These are phyloP conservation scores for Amblyjoppa proteus DNA, from an alignment of 2,888 invertebrate species.

Conservation along the genomic window DNA sequence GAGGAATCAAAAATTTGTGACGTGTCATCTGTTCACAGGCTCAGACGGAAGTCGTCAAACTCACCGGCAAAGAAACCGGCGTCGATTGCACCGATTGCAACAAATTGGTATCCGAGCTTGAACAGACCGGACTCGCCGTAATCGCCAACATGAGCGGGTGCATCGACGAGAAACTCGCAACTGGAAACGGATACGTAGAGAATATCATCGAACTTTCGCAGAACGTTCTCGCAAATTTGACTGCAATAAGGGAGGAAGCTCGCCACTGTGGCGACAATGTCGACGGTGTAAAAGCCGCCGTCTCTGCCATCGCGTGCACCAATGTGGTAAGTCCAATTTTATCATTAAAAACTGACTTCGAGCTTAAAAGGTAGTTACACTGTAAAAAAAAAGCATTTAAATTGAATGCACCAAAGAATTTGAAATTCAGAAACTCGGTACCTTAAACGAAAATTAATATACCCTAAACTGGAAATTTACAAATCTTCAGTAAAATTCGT, in stretches of 20 bases:
- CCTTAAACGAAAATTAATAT: too few species aligned
- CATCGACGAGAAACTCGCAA: slow-evolving; percentile 64
- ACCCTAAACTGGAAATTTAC: too few species aligned
- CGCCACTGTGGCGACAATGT: slow-evolving; percentile 61
- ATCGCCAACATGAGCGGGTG: slow-evolving; percentile 63
- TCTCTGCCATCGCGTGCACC: slow-evolving; percentile 66
- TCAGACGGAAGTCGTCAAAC: not conserved
- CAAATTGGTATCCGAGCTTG: slow-evolving; percentile 4
- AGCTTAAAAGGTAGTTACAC: too few species aligned
- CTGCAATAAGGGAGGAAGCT: slow-evolving; percentile 50
- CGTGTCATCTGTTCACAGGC: not conserved
- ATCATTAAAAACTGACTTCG: not conserved
- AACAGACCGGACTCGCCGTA: not conserved
- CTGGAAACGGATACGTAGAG: slow-evolving; percentile 65
- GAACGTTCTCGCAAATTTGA: slow-evolving; percentile 41
- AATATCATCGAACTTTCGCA: slow-evolving; percentile 58
- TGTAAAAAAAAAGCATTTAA: too few species aligned
- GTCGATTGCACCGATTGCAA: slow-evolving; percentile 41
- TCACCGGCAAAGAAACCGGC: slow-evolving; percentile 20
- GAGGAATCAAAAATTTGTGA: too few species aligned
- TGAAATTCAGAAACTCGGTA: too few species aligned
- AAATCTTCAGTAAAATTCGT: too few species aligned
- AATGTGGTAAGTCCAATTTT: slow-evolving; percentile 66
- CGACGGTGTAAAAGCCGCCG: slow-evolving; percentile 35
- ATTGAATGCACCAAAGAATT: too few species aligned